Conservation (phyloP, 2,888 invertebrate species). For the Ornithoptera priamus region DNA sequence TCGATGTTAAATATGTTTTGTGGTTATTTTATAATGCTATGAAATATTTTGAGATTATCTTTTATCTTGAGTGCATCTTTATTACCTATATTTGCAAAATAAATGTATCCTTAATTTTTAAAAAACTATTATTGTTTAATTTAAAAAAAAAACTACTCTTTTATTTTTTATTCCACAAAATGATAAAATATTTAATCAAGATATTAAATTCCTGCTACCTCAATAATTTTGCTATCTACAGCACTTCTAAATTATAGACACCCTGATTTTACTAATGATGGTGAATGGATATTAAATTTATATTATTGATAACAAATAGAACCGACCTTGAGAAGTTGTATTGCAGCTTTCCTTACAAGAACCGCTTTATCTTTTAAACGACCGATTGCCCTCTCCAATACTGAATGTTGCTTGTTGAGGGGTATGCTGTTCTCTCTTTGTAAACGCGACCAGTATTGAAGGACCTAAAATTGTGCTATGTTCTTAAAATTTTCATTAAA, state of each 20-base stretch:
- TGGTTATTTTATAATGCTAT: background rate
- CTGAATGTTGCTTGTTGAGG: slow-evolving; percentile 82
- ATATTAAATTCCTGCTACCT: no score
- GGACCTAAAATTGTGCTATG: slow-evolving; percentile 56
- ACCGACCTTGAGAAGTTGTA: slow-evolving; percentile 84
- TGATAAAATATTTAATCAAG: no score
- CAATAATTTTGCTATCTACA: no score
- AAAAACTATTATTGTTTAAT: no score
- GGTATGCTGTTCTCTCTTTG: slow-evolving; percentile 90
- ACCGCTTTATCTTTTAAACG: slow-evolving; percentile 91
- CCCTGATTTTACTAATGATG: no score
- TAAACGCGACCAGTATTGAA: slow-evolving; percentile 90
- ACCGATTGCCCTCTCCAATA: slow-evolving; percentile 84
- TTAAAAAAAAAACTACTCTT: no score
- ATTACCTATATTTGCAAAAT: no score
- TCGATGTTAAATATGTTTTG: background rate
- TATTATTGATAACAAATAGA: background rate
- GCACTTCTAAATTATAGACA: no score
- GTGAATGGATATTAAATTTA: background rate
- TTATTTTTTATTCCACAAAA: background rate
- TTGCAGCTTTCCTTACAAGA: slow-evolving; percentile 90
- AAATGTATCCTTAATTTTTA: no score
- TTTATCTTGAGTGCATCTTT: no score
- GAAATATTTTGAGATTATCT: no score
- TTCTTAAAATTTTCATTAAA: no score